Percentiles rank a stretch among this genome's conserved stretches.
phyloP scores from a whole-genome alignment of 2,113 vertebrate genomes.

The Jaculus jaculus region DNA sequence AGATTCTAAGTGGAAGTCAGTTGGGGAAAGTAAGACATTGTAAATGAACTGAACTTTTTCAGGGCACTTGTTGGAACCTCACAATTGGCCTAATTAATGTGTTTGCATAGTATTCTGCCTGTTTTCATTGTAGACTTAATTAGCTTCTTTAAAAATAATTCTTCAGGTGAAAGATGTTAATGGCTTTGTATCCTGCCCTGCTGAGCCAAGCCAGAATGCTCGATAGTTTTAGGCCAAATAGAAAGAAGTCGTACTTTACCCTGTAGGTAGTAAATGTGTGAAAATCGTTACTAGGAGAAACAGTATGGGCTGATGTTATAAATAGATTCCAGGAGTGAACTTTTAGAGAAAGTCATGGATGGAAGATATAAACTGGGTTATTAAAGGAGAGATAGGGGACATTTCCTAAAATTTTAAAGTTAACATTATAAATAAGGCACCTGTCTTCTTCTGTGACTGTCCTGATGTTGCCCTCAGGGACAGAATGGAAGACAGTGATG shows the following conservation, averaged over 20 bases:
- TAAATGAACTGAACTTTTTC: constrained; percentile 3
- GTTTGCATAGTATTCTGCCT: constrained; percentile 52
- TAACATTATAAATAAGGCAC: not conserved
- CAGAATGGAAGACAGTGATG: not conserved
- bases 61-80: constrained; percentile 41
- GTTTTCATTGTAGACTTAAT: constrained; percentile 69
- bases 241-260: constrained; percentile 22
- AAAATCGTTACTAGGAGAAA: constrained; percentile 8
- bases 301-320: constrained; percentile 51
- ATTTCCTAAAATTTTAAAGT: constrained; percentile 31
- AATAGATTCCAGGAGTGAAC: constrained; percentile 55
- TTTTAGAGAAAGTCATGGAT: constrained; percentile 8
- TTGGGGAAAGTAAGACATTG: not conserved
- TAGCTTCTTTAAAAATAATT: constrained; percentile 74
- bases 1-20: not conserved
- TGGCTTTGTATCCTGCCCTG: constrained; percentile 62
- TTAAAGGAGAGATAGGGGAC: not conserved
- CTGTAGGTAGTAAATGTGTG: constrained; percentile 38
- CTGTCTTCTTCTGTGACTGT: not conserved
- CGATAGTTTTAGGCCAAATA: constrained; percentile 53
- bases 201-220: constrained; percentile 61
- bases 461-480: not conserved
- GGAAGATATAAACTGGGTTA: constrained; percentile 43
- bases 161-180: constrained; percentile 69
- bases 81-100: constrained; percentile 67